These are phyloP conservation scores for Neotragus pygmaeus DNA, from an alignment of 2,113 vertebrate species.

Conservation along the genomic window DNA sequence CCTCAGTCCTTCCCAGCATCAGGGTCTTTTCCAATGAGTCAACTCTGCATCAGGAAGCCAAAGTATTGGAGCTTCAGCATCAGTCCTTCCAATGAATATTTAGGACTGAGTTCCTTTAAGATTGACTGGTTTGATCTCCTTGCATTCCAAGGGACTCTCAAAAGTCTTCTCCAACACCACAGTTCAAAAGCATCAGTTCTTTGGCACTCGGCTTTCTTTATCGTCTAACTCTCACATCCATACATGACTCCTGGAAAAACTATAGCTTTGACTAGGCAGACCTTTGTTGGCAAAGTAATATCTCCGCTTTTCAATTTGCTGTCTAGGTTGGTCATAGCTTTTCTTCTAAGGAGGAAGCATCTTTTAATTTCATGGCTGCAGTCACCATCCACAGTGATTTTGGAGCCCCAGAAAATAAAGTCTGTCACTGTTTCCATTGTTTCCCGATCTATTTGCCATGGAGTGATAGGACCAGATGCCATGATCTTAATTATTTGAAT, in stretches of 20 bases:
- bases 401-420: neutral
- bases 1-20: neutral
- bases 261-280: neutral
- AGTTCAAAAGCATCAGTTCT: neutral
- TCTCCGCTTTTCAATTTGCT: neutral
- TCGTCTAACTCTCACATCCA: neutral
- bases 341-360: neutral
- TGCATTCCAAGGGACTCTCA: neutral
- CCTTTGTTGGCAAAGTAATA: neutral
- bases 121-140: neutral
- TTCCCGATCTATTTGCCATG: neutral
- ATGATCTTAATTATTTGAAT: neutral
- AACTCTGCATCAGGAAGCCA: neutral
- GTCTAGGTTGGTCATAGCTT: neutral
- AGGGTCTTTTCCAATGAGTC: neutral
- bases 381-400: neutral
- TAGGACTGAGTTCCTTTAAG: neutral
- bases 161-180: neutral
- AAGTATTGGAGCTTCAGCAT: neutral
- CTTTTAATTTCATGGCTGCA: neutral
- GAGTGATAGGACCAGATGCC: fast-evolving
- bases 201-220: neutral
- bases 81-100: neutral
- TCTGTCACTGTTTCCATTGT: neutral
- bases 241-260: neutral